Evolutionary conservation across 2,113 vertebrate species (phyloP), one percentile per base, ranked within the genome.

Genomic region (Sylvia atricapilla): DNA sequence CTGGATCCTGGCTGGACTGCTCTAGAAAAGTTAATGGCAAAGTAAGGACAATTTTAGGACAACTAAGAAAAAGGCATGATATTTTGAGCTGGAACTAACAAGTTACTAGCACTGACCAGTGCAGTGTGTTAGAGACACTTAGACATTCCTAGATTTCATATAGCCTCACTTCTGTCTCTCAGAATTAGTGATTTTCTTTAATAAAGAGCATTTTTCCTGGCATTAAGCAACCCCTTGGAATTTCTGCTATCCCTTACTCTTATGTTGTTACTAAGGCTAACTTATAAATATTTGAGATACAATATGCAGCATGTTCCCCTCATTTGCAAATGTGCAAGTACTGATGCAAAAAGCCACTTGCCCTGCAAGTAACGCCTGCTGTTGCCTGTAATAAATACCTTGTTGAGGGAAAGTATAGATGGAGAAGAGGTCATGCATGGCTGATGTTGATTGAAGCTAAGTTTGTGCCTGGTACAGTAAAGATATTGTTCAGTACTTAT

Each of bases 401-500:
- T 18, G 30, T 46, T 55, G 78, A 70, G 43, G 59, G 53, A 35
- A 92, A 66, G 74, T 83, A 66, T 62, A 59, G 72, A n/a, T 74
- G 70, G 24, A 79, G 64, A 75, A 86, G 47, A n/a, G 33, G 35
- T 70, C 53, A 23, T 37, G 53, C 31, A 10, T 60, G 22, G 39
- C 67, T 95, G 47, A 22, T 76, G 11, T 33, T 30, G 70, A 89
- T 11, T n/a, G 90, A 83, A 88, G 47, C 62, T 59, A 72, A 27
- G 14, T 90, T 92, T 88, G 76, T 56, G 70, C 47, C 69, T 67
- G 28, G 25, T 67, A 93, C 62, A 89, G 88, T 72, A 82, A 89
- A 84, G 64, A 64, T 84, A 90, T 66, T 96, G 79, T 94, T 96
- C 53, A 60, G 52, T 86, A 84, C 3, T 63, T 84, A 80, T 50